A percentile compares a stretch with the other conserved stretches of the same genome.
These are phyloP conservation scores for Phyllostomus discolor DNA, from an alignment of 2,113 vertebrate genomes.

Conservation along the genomic window DNA sequence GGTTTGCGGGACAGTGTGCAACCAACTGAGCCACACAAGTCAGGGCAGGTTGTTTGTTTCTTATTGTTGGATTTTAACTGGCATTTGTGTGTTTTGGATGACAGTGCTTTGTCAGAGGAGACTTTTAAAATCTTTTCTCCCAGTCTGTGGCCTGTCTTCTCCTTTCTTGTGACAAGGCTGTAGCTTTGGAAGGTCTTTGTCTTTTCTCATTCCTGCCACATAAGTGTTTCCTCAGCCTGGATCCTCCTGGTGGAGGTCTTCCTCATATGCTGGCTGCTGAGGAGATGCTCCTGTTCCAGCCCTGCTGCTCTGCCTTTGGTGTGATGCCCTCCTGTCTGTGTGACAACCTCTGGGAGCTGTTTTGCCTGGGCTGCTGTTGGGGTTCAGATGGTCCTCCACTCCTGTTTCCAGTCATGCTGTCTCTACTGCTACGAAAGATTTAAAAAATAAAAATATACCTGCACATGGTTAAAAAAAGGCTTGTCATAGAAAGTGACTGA, in stretches of 20 bases:
- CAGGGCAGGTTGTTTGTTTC: too few relatives aligned
- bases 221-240: neutral
- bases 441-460: neutral
- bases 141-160: neutral
- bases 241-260: neutral
- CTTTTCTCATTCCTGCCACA: neutral
- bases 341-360: neutral
- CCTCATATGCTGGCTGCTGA: neutral
- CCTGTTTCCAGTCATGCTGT: neutral
- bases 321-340: too few relatives aligned
- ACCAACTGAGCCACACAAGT: too few relatives aligned
- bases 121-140: neutral
- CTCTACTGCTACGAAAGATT: neutral
- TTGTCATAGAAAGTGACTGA: neutral
- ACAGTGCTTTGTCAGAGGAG: too few relatives aligned
- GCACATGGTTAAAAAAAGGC: neutral
- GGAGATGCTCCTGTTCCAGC: neutral
- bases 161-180: neutral
- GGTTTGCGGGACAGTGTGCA: too few relatives aligned
- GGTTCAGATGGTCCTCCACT: neutral
- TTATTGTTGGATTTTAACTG: too few relatives aligned
- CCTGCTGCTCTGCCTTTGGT: neutral
- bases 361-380: neutral
- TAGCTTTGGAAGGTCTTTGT: neutral
- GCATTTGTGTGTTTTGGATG: too few relatives aligned